Evolutionary conservation across 2,888 invertebrate species (phyloP), one percentile per base, ranked within the genome.

Genomic region (Yponomeuta plumbellus): DNA sequence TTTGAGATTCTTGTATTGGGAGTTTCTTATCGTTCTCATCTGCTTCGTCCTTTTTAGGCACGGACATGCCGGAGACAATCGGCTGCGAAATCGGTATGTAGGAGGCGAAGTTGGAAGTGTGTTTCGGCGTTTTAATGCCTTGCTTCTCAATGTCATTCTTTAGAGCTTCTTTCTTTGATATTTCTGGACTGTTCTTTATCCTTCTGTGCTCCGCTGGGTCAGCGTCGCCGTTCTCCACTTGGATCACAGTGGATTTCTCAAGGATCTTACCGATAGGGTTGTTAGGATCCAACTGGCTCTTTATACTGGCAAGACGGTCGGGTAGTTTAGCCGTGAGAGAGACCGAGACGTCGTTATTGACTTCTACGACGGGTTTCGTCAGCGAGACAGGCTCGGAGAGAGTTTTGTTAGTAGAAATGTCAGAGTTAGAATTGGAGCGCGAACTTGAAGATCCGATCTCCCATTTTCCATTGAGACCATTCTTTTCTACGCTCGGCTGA

Each of bases 31-130:
- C 67, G 11, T 71, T 44, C 65, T 76, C 79, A 67, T 83, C 81
- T 56, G 70, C 71, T 34, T 71, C 74, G 67, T 71, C 81, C 5
- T 70, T 74, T 72, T 82, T 88, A 59, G 81, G 76, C 20, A 79
- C 80, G 20, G 81, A 80, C 22, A 88, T 81, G 2, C 91, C 92
- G 20, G 91, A 88, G 0, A 90, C 86, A 68, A 91, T 78, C 0
- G 91, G 91, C 73, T 91, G 89, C 5, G 91, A 91, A 68, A 91
- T 90, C 75, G 93, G 92, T 74, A 93, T 93, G 76, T 93, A 93
- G 66, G 93, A 93, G 67, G 93, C 93, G 77, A 93, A 93, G 79
- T 93, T 92, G 71, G 92, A 93, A 6, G 93, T 92, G 65, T 92
- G 92, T 75, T 91, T 92, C 20, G 89, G 88, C 13, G 83, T 76